phyloP scores from a whole-genome alignment of 2,113 vertebrate species.

The Campylorhamphus procurvoides region DNA sequence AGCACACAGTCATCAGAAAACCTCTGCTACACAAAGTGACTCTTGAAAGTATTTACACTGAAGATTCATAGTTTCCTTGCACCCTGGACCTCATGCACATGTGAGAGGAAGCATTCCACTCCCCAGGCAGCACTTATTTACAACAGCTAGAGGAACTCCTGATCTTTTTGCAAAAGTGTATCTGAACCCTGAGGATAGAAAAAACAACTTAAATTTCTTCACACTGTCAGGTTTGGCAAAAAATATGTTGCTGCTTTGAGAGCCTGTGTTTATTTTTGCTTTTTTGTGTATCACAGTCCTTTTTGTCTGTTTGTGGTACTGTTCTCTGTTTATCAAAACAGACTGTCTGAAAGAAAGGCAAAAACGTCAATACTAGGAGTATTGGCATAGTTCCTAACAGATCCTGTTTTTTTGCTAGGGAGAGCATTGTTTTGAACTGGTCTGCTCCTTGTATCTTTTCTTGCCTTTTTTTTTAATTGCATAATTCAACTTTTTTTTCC shows the following conservation, averaged over 20 bases:
- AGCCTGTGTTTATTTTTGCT: slow-evolving; percentile 17
- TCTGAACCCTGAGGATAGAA: slow-evolving; percentile 20
- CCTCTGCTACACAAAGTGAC: not conserved
- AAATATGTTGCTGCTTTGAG: slow-evolving; percentile 10
- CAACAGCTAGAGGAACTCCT: not conserved
- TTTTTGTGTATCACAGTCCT: not conserved
- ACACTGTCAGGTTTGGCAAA: not conserved
- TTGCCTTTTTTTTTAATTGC: not conserved
- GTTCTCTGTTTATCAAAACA: slow-evolving; percentile 36
- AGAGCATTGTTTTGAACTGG: not conserved
- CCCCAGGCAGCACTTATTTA: not conserved
- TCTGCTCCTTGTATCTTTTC: not conserved
- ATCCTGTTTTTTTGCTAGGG: slow-evolving; percentile 1
- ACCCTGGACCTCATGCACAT: not conserved
- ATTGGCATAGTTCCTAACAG: slow-evolving; percentile 21
- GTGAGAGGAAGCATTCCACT: not conserved
- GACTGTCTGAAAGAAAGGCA: slow-evolving; percentile 8
- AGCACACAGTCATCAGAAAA: not conserved
- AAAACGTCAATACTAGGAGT: slow-evolving; percentile 8
- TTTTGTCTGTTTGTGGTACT: not conserved
- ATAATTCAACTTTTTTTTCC: not conserved
- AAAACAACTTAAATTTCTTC: slow-evolving; percentile 20
- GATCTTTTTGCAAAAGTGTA: not conserved
- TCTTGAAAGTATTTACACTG: slow-evolving; percentile 5
- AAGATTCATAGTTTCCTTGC: not conserved